A percentile compares a stretch with the other conserved stretches of the same genome.
These are phyloP conservation scores for Isaurus tuberculatus DNA, from an alignment of 92 coral and sea anemone species.

Conservation along the genomic window DNA sequence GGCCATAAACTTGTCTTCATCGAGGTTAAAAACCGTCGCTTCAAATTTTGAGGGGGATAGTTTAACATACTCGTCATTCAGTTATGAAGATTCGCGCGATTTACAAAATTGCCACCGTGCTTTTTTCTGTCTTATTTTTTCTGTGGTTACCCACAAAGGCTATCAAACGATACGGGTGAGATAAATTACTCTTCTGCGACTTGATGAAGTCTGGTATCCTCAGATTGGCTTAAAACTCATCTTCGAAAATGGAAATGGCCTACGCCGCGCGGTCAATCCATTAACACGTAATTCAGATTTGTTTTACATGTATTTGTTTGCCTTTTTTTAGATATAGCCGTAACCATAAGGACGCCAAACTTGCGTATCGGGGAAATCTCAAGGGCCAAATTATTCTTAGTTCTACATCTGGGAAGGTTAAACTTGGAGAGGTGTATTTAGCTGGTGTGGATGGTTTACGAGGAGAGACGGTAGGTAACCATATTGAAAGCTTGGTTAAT, in stretches of 20 bases:
- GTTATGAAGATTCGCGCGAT: constrained; percentile 50
- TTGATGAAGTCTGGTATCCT: constrained; percentile 49
- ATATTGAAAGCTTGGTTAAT: constrained; percentile 4
- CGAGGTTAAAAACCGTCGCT: constrained; percentile 46
- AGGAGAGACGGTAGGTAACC: constrained; percentile 34
- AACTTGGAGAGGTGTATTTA: constrained; percentile 38
- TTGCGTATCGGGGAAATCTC: constrained; percentile 22
- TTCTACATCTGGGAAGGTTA: constrained; percentile 23
- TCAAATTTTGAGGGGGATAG: constrained; percentile 31
- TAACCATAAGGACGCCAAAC: constrained; percentile 29
- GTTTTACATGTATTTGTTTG: constrained; percentile 33
- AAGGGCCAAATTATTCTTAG: constrained; percentile 45
- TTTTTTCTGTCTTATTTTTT: background rate
- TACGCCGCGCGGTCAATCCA: constrained; percentile 28
- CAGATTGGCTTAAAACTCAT: constrained; percentile 35
- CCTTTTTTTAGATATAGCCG: constrained; percentile 8
- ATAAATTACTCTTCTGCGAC: constrained; percentile 19
- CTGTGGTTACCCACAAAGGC: constrained; percentile 49
- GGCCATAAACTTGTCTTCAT: constrained; percentile 40
- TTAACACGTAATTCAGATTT: constrained; percentile 42
- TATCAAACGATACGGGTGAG: constrained; percentile 38
- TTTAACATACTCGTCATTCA: constrained; percentile 45
- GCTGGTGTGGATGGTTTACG: constrained; percentile 38
- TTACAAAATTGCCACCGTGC: constrained; percentile 33
- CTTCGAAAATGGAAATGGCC: constrained; percentile 5